Conservation (phyloP, 2,113 vertebrate genomes). For the rat (Rattus norvegicus) region GRCr8 NC_086025.1:57189001-57189500, state of each 20-base stretch:
- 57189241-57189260: not conserved
- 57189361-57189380: conserved; percentile 75
- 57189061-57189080: not conserved
- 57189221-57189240: not conserved
- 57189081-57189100: not conserved
- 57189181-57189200: not conserved
- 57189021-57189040: not conserved
- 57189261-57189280: not conserved
- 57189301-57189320: conserved; percentile 32
- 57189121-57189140: not conserved
- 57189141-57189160: not conserved
- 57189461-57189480: conserved; percentile 75
- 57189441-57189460: conserved; percentile 66
- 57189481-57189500: conserved; percentile 57
- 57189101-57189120: not conserved
- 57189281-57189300: not conserved
- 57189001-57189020: not conserved
- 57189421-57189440: conserved; percentile 74
- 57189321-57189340: conserved; percentile 73
- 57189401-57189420: conserved; percentile 76
- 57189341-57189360: conserved; percentile 69
- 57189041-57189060: not conserved
- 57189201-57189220: not conserved
- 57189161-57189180: conserved; percentile 14
- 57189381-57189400: conserved; percentile 59